These are phyloP conservation scores for Heliconius hewitsoni DNA, from an alignment of 1,140 invertebrate genomes.

Conservation along the genomic window DNA sequence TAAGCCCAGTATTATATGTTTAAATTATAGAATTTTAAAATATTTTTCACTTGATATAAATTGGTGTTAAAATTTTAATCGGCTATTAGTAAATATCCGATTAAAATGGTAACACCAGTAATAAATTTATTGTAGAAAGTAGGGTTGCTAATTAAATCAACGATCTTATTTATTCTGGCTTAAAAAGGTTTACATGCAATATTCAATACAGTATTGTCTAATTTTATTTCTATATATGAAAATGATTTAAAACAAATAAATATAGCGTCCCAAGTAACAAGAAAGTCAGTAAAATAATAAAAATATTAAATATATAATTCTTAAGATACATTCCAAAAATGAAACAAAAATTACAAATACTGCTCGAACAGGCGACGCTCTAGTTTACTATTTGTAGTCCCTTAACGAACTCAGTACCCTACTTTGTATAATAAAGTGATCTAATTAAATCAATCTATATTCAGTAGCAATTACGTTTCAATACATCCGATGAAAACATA, in stretches of 20 bases:
- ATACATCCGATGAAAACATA: conserved; percentile 21
- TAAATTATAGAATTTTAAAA: neutral
- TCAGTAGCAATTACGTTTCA: conserved; percentile 21
- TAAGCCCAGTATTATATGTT: neutral
- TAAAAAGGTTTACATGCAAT: too few species aligned
- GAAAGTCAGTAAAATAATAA: neutral
- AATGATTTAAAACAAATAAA: too few species aligned
- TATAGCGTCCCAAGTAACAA: neutral
- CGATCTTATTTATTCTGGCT: too few species aligned
- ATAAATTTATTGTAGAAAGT: too few species aligned
- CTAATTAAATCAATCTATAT: conserved; percentile 24
- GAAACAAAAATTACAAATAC: neutral
- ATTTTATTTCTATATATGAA: too few species aligned
- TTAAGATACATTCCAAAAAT: neutral
- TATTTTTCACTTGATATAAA: neutral
- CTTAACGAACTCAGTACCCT: neutral
- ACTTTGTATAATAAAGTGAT: conserved; percentile 18
- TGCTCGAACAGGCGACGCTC: neutral
- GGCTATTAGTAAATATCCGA: too few species aligned
- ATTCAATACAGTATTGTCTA: too few species aligned
- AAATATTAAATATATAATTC: neutral
- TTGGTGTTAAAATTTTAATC: too few species aligned
- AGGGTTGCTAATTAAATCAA: too few species aligned
- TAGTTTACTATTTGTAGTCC: neutral
- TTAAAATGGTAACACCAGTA: too few species aligned